Base-by-base conservation (phyloP, 2,888 invertebrate genomes). In the Andrena minutula region DNA sequence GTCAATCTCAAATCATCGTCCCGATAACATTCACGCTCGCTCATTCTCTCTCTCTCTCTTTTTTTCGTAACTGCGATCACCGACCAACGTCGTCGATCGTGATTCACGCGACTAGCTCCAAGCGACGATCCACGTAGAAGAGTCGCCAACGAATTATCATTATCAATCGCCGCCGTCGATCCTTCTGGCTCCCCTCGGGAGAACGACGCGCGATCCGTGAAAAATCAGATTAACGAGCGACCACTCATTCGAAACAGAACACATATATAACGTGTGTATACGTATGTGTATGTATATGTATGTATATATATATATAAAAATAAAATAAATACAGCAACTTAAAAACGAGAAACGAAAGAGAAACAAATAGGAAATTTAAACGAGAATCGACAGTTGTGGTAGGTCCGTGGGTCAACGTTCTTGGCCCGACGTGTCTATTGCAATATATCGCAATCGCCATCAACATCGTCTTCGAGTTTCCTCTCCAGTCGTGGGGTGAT, bases 281-380 rank as follows among this genome's bases (percentile, higher is more conserved):
- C 70, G 60, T 53, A 35, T 30, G 3, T 23, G 41, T 47, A 26
- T 23, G 79, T 65, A 32, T 61, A 26, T 16, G n/a, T 75, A 4
- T 64, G n/a, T n/a, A 49, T 81, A 63, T 71, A 56, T 73, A 74
- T 71, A 72, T 76, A 74, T 71, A 75, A 90, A 86, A 90, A 90
- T 84, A 89, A 88, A 91, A 92, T 91, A 92, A 92, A 91, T 92
- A 92, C 72, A 83, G 86, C 89, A 89, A 88, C 86, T 91, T 91
- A 90, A 88, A 89, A 89, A 89, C 41, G 41, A 12, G 12, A 41
- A 41, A 41, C 41, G 41, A 41, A 41, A 87, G 79, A 72, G 79
- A 65, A 87, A 86, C 75, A 41, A 56, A 71, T 60, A 77, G 58
- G 72, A 71, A 70, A 75, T 75, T 82, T 72, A 82, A 77, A 49